Evolutionary conservation across 35 echinoderm and acorn worm species (phyloP).

Genomic region (Anneissia japonica): DNA sequence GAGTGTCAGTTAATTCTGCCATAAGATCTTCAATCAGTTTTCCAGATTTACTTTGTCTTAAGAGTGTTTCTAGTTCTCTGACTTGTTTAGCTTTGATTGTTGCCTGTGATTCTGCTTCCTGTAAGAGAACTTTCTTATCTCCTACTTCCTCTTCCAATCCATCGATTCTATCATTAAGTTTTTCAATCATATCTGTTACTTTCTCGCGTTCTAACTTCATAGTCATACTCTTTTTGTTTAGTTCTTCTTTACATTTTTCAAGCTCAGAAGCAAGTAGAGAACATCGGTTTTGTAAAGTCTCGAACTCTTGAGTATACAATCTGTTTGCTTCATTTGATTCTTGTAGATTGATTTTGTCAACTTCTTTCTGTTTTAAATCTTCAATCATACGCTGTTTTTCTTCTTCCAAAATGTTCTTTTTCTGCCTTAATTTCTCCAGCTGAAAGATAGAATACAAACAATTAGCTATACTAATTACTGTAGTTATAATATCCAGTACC

Average conservation of each 20-base stretch:
- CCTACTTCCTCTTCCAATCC: conserved; percentile 51
- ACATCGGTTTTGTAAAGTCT: not conserved
- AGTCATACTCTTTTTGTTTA: conserved; percentile 35
- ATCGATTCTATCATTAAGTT: conserved; percentile 64
- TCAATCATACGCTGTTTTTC: conserved; percentile 65
- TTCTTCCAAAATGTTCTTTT: conserved; percentile 47
- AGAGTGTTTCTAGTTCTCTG: conserved; percentile 13
- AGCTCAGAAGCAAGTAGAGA: conserved; percentile 41
- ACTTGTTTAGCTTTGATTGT: conserved; percentile 9
- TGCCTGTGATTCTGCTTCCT: conserved; percentile 23
- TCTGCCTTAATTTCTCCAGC: conserved; percentile 66
- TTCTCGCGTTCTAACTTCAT: conserved; percentile 56
- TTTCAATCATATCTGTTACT: conserved; percentile 45
- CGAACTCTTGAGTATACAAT: not conserved
- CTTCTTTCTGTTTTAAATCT: conserved; percentile 54
- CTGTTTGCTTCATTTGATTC: not conserved
- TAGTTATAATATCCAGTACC: no score
- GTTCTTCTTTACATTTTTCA: conserved; percentile 43
- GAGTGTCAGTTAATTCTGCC: conserved; percentile 15
- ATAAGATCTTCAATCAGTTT: conserved; percentile 21
- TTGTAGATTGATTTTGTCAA: not conserved
- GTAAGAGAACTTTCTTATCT: conserved; percentile 29
- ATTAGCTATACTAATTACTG: not conserved
- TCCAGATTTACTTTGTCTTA: not conserved
- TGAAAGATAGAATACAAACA: conserved; percentile 16